A percentile compares a stretch with the other conserved stretches of the same genome.
phyloP scores from a whole-genome alignment of 2,888 invertebrate species.

The Venusia cambrica region DNA sequence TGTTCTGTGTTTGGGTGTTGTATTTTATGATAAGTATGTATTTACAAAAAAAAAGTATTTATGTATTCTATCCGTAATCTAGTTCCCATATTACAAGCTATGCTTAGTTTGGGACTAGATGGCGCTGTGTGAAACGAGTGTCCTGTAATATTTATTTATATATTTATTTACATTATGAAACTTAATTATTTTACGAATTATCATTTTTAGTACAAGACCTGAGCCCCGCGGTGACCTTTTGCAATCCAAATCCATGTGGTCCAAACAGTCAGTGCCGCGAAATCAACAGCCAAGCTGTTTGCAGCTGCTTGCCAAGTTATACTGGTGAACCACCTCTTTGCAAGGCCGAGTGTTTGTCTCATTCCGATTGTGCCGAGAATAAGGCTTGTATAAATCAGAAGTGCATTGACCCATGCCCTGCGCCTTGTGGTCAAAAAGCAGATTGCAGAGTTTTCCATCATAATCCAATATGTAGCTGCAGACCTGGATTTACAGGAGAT shows the following conservation, averaged over 20 bases:
- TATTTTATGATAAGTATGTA: too few relatives aligned
- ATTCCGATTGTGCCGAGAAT: constrained; percentile 82
- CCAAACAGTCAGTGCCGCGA: constrained; percentile 82
- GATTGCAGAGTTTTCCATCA: constrained; percentile 87
- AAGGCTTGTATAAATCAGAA: constrained; percentile 85
- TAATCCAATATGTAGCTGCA: constrained; percentile 86
- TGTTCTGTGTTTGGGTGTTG: too few relatives aligned
- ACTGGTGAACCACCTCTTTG: constrained; percentile 86
- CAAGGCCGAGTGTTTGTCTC: constrained; percentile 85
- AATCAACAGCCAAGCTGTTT: constrained; percentile 82
- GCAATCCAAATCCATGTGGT: constrained; percentile 82
- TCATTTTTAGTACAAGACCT: constrained; percentile 63
- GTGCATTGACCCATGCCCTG: constrained; percentile 86
- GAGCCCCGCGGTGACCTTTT: constrained; percentile 68
- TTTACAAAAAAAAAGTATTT: too few relatives aligned
- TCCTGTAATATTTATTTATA: too few relatives aligned
- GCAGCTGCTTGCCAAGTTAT: constrained; percentile 85
- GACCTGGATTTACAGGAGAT: constrained; percentile 81
- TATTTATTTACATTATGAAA: not conserved
- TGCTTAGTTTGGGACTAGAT: too few relatives aligned
- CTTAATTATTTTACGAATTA: constrained; percentile 2
- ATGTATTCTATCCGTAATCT: too few relatives aligned
- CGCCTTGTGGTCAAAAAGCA: constrained; percentile 86
- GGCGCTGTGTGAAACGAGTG: too few relatives aligned
- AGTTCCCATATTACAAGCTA: too few relatives aligned